Base-by-base conservation (phyloP, 2,888 invertebrate genomes). In the Caenorhabditis becei region DNA sequence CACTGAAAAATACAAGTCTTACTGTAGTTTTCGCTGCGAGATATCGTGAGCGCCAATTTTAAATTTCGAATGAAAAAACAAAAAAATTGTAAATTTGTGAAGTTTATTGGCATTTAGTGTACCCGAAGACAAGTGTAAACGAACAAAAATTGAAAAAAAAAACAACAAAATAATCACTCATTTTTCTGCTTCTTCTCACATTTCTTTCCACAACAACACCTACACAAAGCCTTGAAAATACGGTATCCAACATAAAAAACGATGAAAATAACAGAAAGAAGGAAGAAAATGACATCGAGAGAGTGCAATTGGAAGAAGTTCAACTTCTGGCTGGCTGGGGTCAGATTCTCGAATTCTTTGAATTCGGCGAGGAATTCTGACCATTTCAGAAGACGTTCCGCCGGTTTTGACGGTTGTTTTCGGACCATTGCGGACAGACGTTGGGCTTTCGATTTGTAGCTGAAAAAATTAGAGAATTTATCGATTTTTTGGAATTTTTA, bases 291-390 rank as follows among this genome's bases (percentile, higher is more conserved):
- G 54, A 87, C 87, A 65, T 88, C 88, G 11, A 88, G 72, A 4
- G 86, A 86, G 44, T 86, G 80, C 18, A 84, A 86, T 54, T 86
- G 84, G 61, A 88, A 63, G 69, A 84, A 82, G 56, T 85, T 84
- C 24, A 88, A 80, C 28, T 83, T 51, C 18, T 80, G 82, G 3
- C 87, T 84, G 3, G 82, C 83, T 0, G 88, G 88, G 26, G 59
- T 66, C 72, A 85, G 51, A 37, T 83, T 85, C 18, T 85, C 85
- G 8, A 85, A 75, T 16, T 62, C 44, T 58, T 86, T 85, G 83
- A 87, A 87, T 72, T 86, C 83, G 11, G 86, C 88, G 20, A 86
- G 54, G 59, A 88, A 86, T 54, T 85, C 87, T 0, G 88, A 83
- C 86, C 86, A 88, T 49, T 66, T 62, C 7, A 86, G 75, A 23